These are phyloP conservation scores for Speoplatyrhinus poulsoni DNA, from an alignment of 2,113 vertebrate species.

Conservation along the genomic window DNA sequence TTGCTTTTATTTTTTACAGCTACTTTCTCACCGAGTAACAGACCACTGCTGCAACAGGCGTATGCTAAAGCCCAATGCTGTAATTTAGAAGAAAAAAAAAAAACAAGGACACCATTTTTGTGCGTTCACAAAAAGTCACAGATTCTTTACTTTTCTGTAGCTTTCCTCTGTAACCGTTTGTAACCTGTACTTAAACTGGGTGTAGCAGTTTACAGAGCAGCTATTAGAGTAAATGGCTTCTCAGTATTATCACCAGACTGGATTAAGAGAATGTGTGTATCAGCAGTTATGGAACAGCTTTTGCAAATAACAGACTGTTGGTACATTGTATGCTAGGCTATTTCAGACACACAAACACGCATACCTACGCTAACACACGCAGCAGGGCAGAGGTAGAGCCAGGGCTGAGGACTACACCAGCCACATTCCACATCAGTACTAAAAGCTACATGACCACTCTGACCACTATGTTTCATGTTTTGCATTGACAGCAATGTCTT, in stretches of 20 bases:
- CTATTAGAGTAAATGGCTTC: slow-evolving; percentile 67
- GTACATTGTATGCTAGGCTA: slow-evolving; percentile 29
- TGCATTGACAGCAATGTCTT: slow-evolving; percentile 28
- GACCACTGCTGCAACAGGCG: slow-evolving; percentile 28
- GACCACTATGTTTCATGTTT: slow-evolving; percentile 17
- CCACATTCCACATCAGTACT: slow-evolving; percentile 19
- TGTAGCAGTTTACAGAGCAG: slow-evolving; percentile 68
- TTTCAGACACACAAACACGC: slow-evolving; percentile 49
- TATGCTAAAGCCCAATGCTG: slow-evolving; percentile 34
- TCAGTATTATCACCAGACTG: slow-evolving; percentile 63
- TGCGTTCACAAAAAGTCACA: slow-evolving; percentile 27
- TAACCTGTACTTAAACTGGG: slow-evolving; percentile 72
- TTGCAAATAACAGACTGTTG: slow-evolving; percentile 65
- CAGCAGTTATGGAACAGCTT: slow-evolving; percentile 62
- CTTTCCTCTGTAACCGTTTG: slow-evolving; percentile 54
- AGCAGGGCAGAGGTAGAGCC: slow-evolving; percentile 11
- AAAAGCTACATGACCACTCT: slow-evolving; percentile 19
- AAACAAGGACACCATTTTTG: slow-evolving; percentile 33
- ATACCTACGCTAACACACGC: slow-evolving; percentile 31
- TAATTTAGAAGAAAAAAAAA: slow-evolving; percentile 64
- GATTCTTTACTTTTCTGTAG: slow-evolving; percentile 39
- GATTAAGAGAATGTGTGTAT: slow-evolving; percentile 66
- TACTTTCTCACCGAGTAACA: slow-evolving; percentile 51
- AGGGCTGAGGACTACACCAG: not conserved
- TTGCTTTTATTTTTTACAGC: slow-evolving; percentile 71